Evolutionary conservation across 1,140 invertebrate genomes (phyloP).

Genomic region (Ips typographus): DNA sequence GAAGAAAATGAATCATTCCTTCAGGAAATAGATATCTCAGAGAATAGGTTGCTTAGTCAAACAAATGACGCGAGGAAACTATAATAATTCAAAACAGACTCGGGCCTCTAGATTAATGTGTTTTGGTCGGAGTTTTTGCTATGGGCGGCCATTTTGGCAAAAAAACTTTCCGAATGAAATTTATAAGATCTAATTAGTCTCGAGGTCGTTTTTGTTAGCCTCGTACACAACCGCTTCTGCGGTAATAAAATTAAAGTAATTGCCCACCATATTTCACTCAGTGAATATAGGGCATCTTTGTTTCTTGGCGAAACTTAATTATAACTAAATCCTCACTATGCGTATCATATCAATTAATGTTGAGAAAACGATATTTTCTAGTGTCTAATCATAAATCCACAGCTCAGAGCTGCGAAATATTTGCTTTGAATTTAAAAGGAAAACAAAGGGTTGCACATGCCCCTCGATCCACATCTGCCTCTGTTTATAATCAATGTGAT

Average conservation of each 20-base stretch:
- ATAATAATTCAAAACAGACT: slow-evolving; percentile 30
- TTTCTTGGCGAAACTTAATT: neutral
- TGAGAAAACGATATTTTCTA: neutral
- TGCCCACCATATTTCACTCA: neutral
- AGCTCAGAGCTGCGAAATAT: neutral
- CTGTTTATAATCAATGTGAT: neutral
- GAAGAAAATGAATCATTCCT: neutral
- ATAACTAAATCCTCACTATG: neutral
- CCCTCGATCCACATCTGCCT: neutral
- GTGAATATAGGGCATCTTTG: neutral
- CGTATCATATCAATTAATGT: neutral
- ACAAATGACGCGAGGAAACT: slow-evolving; percentile 24
- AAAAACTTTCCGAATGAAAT: slow-evolving; percentile 13
- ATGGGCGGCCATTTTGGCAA: neutral
- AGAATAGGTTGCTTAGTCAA: slow-evolving; percentile 10
- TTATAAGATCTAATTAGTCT: slow-evolving; percentile 13
- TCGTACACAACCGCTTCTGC: neutral
- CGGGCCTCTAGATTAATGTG: slow-evolving; percentile 12
- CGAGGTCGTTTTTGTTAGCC: slow-evolving; percentile 1
- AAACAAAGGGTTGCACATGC: neutral
- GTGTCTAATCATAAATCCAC: neutral
- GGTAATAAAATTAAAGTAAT: slow-evolving; percentile 5
- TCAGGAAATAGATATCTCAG: slow-evolving; percentile 2
- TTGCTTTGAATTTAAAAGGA: neutral
- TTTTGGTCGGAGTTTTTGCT: slow-evolving; percentile 16